A percentile compares a stretch with the other conserved stretches of the same genome.
Conservation (phyloP, 2,113 vertebrate species). For the Diphyllodes magnificus region DNA sequence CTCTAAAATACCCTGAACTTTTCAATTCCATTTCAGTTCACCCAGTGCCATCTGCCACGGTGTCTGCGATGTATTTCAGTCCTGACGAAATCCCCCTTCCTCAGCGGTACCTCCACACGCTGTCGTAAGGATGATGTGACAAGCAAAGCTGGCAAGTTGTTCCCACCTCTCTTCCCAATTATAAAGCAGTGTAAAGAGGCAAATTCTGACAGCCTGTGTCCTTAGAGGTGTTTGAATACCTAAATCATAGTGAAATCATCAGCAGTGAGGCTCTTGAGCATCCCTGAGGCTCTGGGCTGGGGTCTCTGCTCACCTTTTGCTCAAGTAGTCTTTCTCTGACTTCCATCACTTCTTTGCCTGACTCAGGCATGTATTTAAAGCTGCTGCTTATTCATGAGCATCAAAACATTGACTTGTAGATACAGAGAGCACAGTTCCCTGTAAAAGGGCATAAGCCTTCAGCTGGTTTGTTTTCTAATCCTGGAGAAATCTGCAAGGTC, state of each 20-base stretch:
- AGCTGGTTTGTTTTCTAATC: background rate
- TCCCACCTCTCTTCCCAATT: conserved; percentile 11
- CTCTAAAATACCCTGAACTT: conserved; percentile 16
- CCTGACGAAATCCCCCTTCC: background rate
- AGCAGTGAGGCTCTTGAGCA: background rate
- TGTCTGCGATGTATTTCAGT: background rate
- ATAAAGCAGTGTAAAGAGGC: background rate
- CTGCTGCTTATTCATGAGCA: background rate
- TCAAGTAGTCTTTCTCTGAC: background rate
- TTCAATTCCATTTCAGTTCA: background rate
- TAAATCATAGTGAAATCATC: background rate
- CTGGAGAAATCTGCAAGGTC: background rate
- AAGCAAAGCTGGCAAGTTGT: background rate
- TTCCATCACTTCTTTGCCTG: background rate
- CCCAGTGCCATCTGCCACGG: background rate
- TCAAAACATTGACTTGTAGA: background rate
- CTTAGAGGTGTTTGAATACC: background rate
- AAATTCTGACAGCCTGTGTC: background rate
- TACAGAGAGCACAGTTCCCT: background rate
- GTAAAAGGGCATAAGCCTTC: background rate
- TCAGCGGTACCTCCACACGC: background rate
- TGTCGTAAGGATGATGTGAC: background rate
- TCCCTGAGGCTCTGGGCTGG: background rate
- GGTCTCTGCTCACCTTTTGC: background rate
- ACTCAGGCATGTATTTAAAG: background rate